Evolutionary conservation across 1,140 invertebrate species (phyloP).

Genomic region (Brachionus angularis): DNA sequence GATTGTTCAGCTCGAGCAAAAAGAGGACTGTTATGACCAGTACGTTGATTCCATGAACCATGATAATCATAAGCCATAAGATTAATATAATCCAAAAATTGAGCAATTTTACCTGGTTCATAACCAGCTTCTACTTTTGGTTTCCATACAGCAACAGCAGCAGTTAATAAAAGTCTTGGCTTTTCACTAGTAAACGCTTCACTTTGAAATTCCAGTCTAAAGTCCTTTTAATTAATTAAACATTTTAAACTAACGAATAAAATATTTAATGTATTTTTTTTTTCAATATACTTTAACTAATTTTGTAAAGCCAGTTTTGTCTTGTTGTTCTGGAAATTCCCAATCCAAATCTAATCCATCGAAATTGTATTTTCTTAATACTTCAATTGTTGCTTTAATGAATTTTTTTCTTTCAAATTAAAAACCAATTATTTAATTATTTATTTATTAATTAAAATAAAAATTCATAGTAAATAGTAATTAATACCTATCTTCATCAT

Average conservation of each 20-base stretch:
- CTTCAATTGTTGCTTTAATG: slow-evolving; percentile 66
- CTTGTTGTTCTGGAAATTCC: slow-evolving; percentile 84
- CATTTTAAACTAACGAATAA: slow-evolving; percentile 44
- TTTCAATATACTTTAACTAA: too few relatives aligned
- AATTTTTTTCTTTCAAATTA: slow-evolving; percentile 47
- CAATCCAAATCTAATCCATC: slow-evolving; percentile 93
- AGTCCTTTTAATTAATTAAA: slow-evolving; percentile 73
- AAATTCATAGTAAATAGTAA: not conserved
- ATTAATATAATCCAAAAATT: slow-evolving; percentile 91
- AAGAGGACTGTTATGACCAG: slow-evolving; percentile 60
- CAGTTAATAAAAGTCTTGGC: slow-evolving; percentile 75
- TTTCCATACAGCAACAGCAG: slow-evolving; percentile 77
- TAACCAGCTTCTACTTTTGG: slow-evolving; percentile 89
- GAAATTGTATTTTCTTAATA: slow-evolving; percentile 83
- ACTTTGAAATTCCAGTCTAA: slow-evolving; percentile 79
- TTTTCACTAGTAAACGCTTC: slow-evolving; percentile 72
- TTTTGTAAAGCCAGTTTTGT: slow-evolving; percentile 80
- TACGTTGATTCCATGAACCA: slow-evolving; percentile 88
- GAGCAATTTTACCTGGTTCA: slow-evolving; percentile 76
- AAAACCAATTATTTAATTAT: not conserved
- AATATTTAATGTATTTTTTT: slow-evolving; percentile 61
- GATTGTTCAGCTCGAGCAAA: slow-evolving; percentile 48
- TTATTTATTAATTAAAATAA: not conserved
- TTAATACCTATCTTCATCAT: slow-evolving; percentile 45
- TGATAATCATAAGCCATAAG: slow-evolving; percentile 84